Evolutionary conservation across 2,797 vertebrate genomes (phyloP), one percentile per base, ranked within the genome.

Genomic region (Scolopax rusticola): DNA sequence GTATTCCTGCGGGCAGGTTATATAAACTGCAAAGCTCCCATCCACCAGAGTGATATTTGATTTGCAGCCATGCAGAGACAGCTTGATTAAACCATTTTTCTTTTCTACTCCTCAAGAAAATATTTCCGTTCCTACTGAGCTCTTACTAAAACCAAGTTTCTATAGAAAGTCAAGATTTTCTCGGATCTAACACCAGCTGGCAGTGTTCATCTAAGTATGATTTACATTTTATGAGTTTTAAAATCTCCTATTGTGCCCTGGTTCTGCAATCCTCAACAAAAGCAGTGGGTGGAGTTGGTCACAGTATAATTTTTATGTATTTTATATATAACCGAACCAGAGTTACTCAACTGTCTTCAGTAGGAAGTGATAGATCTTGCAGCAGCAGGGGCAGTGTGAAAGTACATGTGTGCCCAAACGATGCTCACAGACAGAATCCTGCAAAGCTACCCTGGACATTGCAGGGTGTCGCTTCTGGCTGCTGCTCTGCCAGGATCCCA

Each of bases 121-220:
- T 17, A 68, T 32, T 73, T 84, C 36, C 1, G 0, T 61, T 83
- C 18, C 57, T 70, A 65, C 28, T 60, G 36, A 53, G 27, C 9
- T 92, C 18, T 77, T 76, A 43, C 24, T 67, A 48, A 84, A 80
- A n/a, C 27, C 11, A 8, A 33, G 12, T 76, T 69, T 76, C 40
- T n/a, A 73, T 11, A 76, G 13, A 60, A 83, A 92, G 60, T 47
- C 20, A 88, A 81, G 54, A 65, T 84, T 90, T 94, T 75, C 53
- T 85, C 91, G 73, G 69, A 54, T 38, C 23, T 64, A 23, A 68
- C n/a, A 45, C 59, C 51, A 90, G 54, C 54, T 78, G 79, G 30
- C 28, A 68, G 43, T 30, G 7, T 90, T 92, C 14, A 48, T 23
- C 21, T 23, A 75, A 68, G 27, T 33, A 21, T 28, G 40, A 79